A percentile compares a stretch with the other conserved stretches of the same genome.
Evolutionary conservation across 2,888 invertebrate species (phyloP).

Genomic region (Cheilosia vernalis): DNA sequence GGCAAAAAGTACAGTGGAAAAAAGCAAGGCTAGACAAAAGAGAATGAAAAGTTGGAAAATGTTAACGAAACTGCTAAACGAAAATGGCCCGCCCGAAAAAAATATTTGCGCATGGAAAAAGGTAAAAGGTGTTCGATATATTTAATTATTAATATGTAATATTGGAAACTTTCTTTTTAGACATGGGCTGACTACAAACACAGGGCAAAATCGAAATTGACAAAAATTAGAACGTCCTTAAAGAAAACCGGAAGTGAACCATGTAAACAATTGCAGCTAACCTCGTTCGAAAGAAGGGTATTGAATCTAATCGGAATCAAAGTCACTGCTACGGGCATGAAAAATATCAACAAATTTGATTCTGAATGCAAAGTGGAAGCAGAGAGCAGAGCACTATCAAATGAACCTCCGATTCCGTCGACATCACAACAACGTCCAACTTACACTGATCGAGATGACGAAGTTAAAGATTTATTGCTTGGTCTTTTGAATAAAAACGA

Average conservation of each 20-base stretch:
- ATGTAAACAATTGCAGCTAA: neutral
- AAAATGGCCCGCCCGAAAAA: neutral
- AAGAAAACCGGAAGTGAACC: neutral
- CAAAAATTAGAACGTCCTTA: neutral
- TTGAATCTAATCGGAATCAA: neutral
- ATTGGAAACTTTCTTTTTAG: neutral
- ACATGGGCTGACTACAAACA: constrained; percentile 5
- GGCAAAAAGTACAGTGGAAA: neutral
- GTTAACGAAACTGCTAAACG: neutral
- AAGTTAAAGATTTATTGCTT: neutral
- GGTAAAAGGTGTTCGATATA: neutral
- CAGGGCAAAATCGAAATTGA: neutral
- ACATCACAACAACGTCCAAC: neutral
- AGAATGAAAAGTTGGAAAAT: neutral
- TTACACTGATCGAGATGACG: neutral
- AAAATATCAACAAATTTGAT: neutral
- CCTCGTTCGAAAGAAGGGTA: neutral
- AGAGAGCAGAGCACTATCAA: neutral
- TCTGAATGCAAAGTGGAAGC: neutral
- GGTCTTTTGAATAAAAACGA: neutral
- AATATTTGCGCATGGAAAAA: neutral
- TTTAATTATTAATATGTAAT: neutral
- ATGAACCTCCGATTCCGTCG: neutral
- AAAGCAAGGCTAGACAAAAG: neutral
- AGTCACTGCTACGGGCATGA: neutral